Evolutionary conservation across 2,113 vertebrate genomes (phyloP).

Genomic region (Takifugu flavidus): DNA sequence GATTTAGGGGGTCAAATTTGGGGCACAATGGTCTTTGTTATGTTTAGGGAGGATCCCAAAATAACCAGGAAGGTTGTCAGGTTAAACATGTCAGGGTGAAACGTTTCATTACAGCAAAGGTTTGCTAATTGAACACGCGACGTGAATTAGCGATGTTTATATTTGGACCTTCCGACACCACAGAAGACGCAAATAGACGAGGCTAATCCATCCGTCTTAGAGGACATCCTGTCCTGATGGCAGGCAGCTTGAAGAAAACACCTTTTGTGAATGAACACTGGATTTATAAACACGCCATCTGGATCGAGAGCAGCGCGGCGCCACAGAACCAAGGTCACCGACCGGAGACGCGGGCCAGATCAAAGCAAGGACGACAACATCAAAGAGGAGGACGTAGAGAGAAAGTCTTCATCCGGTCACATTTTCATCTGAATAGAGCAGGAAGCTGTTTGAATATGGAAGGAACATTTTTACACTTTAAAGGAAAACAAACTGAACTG

Average conservation of each 20-base stretch:
- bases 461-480: no score
- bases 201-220: conserved; percentile 38
- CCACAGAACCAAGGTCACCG: neutral
- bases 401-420: no score
- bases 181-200: conserved; percentile 20
- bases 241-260: conserved; percentile 47
- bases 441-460: no score
- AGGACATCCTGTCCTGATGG: conserved; percentile 47
- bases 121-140: neutral
- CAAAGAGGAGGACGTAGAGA: neutral
- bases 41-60: conserved; percentile 26
- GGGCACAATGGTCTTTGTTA: conserved; percentile 25
- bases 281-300: conserved; percentile 67
- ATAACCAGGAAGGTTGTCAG: neutral
- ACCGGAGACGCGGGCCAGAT: no score
- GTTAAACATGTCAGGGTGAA: neutral
- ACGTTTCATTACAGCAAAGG: no score
- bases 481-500: no score
- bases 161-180: conserved; percentile 13
- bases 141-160: neutral
- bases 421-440: no score
- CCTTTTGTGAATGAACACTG: conserved; percentile 57
- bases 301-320: conserved; percentile 8
- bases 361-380: conserved; percentile 16
- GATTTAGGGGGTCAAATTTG: conserved; percentile 32